Base-by-base conservation (phyloP, 2,113 vertebrate species). In the Megaceryle torquata region DNA sequence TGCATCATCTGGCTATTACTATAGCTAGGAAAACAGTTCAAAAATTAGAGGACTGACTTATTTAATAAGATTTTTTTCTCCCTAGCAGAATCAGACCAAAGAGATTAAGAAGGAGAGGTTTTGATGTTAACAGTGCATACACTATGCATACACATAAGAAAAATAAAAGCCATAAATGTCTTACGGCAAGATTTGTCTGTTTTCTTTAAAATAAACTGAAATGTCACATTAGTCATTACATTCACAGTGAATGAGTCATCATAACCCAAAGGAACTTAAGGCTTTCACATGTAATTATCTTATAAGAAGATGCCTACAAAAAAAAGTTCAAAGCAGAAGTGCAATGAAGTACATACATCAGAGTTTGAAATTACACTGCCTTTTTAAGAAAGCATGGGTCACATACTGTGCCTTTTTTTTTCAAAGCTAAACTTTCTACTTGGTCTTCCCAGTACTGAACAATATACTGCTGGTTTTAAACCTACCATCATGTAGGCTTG, bases 201-300 rank as follows among this genome's bases (percentile, higher is more conserved):
- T 95, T 87, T 77, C 82, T 93, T 96, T 89, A 86, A 77, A 95
- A 82, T 79, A 91, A 89, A 82, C 77, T 56, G 51, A 89, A 96
- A 91, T 31, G 65, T 89, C 53, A 64, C 41, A 96, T 93, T 89
- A 96, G 74, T 89, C 71, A 94, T 64, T 70, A 88, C 41, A 74
- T 94, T 80, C 86, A 86, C 0, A 0, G 39, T 72, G 41, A 86
- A 79, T 91, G 93, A 96, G 54, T 94, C 91, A 97, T 25, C 63
- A 80, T 35, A 91, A 85, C 29, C 50, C 84, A 57, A 89, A 88
- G 60, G 82, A 80, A 88, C 8, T 89, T 59, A 20, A 65, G 37
- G 50, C 37, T 82, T 89, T 53, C 63, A 56, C 61, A 79, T 46
- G 14, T 25, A 91, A 93, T 87, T 85, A 84, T 61, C 35, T 76